phyloP scores from a whole-genome alignment of 2,888 invertebrate species.

The Brachyptera putata region DNA sequence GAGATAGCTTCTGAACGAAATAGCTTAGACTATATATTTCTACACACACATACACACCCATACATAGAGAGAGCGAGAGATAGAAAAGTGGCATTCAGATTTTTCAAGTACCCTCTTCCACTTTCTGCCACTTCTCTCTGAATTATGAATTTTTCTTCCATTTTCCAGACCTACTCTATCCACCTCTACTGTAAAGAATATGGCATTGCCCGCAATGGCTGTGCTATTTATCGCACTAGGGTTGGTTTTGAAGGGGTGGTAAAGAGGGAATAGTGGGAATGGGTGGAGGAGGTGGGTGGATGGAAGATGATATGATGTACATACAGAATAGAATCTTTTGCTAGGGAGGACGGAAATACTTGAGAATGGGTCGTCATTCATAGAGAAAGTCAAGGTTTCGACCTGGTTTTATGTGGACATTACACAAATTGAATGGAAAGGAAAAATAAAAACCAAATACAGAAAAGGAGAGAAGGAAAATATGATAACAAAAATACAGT shows the following conservation, averaged over 20 bases:
- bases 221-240: slow-evolving; percentile 21
- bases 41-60: neutral
- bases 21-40: neutral
- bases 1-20: too few species aligned
- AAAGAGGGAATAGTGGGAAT: neutral
- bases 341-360: slow-evolving; percentile 22
- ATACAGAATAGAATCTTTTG: slow-evolving; percentile 13
- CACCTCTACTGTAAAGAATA: neutral
- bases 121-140: slow-evolving; percentile 2
- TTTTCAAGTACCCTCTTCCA: neutral
- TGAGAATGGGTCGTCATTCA: slow-evolving; percentile 31
- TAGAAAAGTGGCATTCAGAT: slow-evolving; percentile 19
- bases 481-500: slow-evolving; percentile 16
- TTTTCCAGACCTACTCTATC: neutral
- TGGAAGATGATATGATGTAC: neutral
- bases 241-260: neutral
- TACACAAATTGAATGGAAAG: slow-evolving; percentile 32
- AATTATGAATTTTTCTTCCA: slow-evolving; percentile 24
- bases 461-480: slow-evolving; percentile 9
- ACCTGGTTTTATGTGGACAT: slow-evolving; percentile 30
- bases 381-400: slow-evolving; percentile 26
- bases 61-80: neutral
- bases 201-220: neutral
- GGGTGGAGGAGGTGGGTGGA: neutral
- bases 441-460: slow-evolving; percentile 18